A percentile compares a stretch with the other conserved stretches of the same genome.
Evolutionary conservation across 2,113 vertebrate species (phyloP).

Genomic region (Sphaerodactylus townsendi): DNA sequence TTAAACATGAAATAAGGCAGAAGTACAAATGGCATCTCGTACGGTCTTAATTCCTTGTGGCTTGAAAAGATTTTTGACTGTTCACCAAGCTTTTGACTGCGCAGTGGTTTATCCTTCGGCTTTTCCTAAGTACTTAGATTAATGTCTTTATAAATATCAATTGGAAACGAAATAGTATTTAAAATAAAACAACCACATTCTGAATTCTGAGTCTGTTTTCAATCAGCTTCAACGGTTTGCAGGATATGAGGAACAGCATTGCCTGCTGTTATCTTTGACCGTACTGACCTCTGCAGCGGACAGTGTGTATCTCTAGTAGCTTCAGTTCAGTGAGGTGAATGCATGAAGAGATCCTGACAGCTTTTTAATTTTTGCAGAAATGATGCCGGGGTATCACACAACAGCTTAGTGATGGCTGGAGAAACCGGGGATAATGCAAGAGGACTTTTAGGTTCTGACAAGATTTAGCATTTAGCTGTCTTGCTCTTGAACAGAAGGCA

Average conservation of each 20-base stretch:
- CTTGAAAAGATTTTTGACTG: conserved; percentile 25
- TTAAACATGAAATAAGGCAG: conserved; percentile 16
- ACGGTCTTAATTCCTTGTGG: conserved; percentile 33
- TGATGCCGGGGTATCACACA: background rate
- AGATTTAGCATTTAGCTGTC: background rate
- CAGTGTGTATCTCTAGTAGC: background rate
- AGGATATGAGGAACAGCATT: background rate
- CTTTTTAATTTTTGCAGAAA: background rate
- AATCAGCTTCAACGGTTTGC: background rate
- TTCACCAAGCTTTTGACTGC: conserved; percentile 5
- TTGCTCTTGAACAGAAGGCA: background rate
- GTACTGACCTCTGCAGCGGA: conserved; percentile 12
- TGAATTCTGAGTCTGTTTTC: conserved; percentile 3
- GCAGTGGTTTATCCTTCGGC: background rate
- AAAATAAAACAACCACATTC: background rate
- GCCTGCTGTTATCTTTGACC: background rate
- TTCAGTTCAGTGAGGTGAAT: background rate
- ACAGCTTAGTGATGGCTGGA: background rate
- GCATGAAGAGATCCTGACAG: background rate
- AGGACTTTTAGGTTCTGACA: background rate
- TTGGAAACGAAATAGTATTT: conserved; percentile 13
- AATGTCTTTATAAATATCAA: background rate
- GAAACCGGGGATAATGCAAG: background rate
- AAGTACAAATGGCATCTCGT: conserved; percentile 15
- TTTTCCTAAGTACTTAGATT: conserved; percentile 25